Evolutionary conservation across 2,797 vertebrate genomes (phyloP).

Genomic region (Hozukius guyotensis): DNA sequence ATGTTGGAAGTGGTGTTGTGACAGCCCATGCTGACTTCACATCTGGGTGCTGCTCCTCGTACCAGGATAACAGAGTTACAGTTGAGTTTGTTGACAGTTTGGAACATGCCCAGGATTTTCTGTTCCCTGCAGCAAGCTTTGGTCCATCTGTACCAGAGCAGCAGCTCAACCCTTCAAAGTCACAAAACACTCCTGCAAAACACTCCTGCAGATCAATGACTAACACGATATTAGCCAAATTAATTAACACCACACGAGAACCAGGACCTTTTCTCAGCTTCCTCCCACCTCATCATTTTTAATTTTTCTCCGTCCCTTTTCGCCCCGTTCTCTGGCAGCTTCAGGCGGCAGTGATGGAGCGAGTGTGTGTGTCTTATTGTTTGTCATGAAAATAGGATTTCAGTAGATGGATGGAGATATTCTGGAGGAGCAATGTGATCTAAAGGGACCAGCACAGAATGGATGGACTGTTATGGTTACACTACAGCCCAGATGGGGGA

Average conservation of each 20-base stretch:
- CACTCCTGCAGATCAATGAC: not conserved
- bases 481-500: not conserved
- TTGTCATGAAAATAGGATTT: conserved; percentile 67
- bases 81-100: conserved; percentile 55
- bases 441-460: conserved; percentile 30
- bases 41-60: conserved; percentile 53
- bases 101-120: conserved; percentile 35
- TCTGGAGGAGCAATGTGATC: conserved; percentile 51
- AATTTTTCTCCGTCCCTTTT: not conserved
- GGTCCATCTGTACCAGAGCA: conserved; percentile 27
- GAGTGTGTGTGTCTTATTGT: conserved; percentile 45
- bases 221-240: not conserved
- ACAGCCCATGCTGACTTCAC: conserved; percentile 70
- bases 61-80: conserved; percentile 48
- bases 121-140: conserved; percentile 44
- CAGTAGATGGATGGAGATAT: conserved; percentile 57
- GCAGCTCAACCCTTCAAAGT: conserved; percentile 42
- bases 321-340: conserved; percentile 23
- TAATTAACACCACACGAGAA: conserved; percentile 4
- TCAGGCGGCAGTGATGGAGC: conserved; percentile 39
- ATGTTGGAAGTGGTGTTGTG: conserved; percentile 67
- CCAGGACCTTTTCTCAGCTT: conserved; percentile 3
- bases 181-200: not conserved
- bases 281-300: conserved; percentile 20
- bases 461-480: conserved; percentile 27